phyloP scores from a whole-genome alignment of 2,888 invertebrate genomes.

The Tinea semifulvella region DNA sequence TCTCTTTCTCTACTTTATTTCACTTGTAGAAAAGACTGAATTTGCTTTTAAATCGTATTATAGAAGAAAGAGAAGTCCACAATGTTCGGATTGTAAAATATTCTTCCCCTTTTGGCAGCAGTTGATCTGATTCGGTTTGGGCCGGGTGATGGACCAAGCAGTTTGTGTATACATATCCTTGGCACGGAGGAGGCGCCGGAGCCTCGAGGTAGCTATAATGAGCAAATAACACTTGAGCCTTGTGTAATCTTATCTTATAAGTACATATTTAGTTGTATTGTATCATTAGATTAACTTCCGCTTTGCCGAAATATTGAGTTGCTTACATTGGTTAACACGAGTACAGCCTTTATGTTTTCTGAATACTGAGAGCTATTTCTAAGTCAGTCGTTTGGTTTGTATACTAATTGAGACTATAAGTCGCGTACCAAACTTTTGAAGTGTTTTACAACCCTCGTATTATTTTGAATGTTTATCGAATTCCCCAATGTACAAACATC shows the following conservation, averaged over 20 bases:
- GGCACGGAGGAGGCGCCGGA: background rate
- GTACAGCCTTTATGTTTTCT: constrained; percentile 58
- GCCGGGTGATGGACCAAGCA: constrained; percentile 47
- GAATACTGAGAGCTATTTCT: constrained; percentile 66
- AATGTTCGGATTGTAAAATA: constrained; percentile 43
- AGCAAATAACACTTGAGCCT: constrained; percentile 37
- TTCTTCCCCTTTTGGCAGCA: constrained; percentile 50
- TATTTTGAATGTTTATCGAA: constrained; percentile 41
- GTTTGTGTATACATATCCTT: constrained; percentile 53
- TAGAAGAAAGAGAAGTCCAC: constrained; percentile 40
- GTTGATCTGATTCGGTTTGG: constrained; percentile 1
- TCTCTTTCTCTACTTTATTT: constrained; percentile 42
- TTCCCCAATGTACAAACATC: constrained; percentile 46
- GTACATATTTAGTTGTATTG: constrained; percentile 64
- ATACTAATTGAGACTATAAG: constrained; percentile 20
- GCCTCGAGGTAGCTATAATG: constrained; percentile 6
- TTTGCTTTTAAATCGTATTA: constrained; percentile 24
- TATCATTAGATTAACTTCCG: constrained; percentile 65
- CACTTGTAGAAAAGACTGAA: constrained; percentile 62
- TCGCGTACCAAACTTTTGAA: constrained; percentile 48
- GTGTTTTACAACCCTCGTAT: constrained; percentile 59
- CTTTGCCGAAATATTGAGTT: constrained; percentile 65
- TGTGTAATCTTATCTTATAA: constrained; percentile 61
- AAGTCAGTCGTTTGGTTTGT: constrained; percentile 37
- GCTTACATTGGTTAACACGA: constrained; percentile 60